A percentile compares a stretch with the other conserved stretches of the same genome.
Conservation (phyloP, 2,888 invertebrate species). For the Rhyacophila evoluta region DNA sequence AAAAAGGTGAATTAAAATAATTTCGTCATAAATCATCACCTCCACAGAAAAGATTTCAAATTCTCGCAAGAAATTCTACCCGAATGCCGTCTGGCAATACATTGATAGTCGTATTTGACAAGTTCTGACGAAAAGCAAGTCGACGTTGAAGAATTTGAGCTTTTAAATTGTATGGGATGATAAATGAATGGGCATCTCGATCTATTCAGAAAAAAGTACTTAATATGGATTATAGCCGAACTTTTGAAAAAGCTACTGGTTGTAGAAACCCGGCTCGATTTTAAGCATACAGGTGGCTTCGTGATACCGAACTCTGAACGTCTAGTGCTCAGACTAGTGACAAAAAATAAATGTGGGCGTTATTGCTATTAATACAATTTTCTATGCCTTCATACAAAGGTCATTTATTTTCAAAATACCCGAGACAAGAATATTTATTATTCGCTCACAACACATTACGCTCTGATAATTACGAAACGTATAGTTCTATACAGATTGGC, state of each 20-base stretch:
- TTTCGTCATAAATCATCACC: too few species aligned
- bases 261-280: not conserved
- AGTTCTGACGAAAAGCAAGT: not conserved
- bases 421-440: too few species aligned
- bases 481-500: too few species aligned
- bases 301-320: conserved; percentile 6
- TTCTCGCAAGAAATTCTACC: too few species aligned
- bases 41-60: too few species aligned
- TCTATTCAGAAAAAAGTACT: not conserved
- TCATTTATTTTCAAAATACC: too few species aligned
- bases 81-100: too few species aligned
- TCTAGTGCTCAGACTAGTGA: not conserved
- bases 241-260: conserved; percentile 14
- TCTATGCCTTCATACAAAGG: not conserved
- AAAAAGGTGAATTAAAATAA: too few species aligned
- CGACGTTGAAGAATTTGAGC: not conserved
- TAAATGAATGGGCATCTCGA: not conserved
- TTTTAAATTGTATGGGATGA: not conserved
- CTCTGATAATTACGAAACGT: too few species aligned
- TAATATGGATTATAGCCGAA: not conserved
- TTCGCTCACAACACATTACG: too few species aligned
- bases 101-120: not conserved
- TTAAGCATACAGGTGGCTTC: not conserved
- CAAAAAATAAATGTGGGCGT: not conserved
- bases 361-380: not conserved